Evolutionary conservation across 2,888 invertebrate species (phyloP).

Genomic region (Sminthurinus aureus): DNA sequence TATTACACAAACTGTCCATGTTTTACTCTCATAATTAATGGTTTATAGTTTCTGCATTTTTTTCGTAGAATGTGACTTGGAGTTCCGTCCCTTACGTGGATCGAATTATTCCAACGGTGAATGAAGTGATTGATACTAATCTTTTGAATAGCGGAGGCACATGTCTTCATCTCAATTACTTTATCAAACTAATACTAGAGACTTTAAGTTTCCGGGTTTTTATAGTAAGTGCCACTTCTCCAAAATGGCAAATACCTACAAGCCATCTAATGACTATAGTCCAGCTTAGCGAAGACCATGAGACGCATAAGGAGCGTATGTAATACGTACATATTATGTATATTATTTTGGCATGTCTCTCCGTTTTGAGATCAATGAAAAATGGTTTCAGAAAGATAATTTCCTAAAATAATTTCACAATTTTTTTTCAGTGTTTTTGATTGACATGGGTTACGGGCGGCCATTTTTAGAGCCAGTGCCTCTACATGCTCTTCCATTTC

Average conservation of each 20-base stretch:
- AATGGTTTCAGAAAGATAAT: too few relatives aligned
- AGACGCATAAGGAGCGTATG: neutral
- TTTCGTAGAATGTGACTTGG: conserved; percentile 3
- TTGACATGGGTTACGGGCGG: neutral
- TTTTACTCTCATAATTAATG: neutral
- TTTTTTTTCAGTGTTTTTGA: too few relatives aligned
- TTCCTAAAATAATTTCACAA: too few relatives aligned
- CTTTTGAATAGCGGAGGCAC: neutral
- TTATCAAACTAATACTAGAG: neutral
- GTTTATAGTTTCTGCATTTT: neutral
- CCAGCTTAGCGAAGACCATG: neutral
- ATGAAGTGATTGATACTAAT: neutral
- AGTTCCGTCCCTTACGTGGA: neutral
- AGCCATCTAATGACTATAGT: neutral
- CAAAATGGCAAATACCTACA: neutral
- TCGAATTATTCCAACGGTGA: neutral
- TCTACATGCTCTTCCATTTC: neutral
- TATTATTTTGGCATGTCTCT: too few relatives aligned
- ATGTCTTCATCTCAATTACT: neutral
- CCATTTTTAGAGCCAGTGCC: neutral
- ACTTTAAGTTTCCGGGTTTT: neutral
- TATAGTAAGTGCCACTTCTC: neutral
- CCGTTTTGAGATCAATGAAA: too few relatives aligned
- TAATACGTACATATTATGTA: too few relatives aligned
- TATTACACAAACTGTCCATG: neutral